These are phyloP conservation scores for Psettodes erumei DNA, from an alignment of 2,113 vertebrate genomes.

Conservation along the genomic window DNA sequence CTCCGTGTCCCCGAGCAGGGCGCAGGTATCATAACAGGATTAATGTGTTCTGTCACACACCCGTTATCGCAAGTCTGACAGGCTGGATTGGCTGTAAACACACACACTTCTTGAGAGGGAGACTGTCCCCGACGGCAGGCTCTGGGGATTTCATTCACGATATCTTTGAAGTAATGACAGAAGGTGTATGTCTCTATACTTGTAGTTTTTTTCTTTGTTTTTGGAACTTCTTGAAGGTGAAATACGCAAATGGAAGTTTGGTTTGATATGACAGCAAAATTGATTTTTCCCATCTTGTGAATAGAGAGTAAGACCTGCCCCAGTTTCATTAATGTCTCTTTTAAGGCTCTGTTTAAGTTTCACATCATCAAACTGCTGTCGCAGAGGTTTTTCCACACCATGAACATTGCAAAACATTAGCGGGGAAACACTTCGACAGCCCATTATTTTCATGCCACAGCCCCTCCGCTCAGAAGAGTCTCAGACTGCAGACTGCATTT, in stretches of 20 bases:
- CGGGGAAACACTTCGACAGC: slow-evolving; percentile 7
- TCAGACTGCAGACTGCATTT: slow-evolving; percentile 37
- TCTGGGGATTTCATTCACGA: slow-evolving; percentile 41
- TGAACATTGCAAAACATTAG: slow-evolving; percentile 35
- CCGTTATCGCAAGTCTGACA: slow-evolving; percentile 52
- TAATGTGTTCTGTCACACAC: slow-evolving; percentile 52
- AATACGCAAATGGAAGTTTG: background rate
- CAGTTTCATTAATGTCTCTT: slow-evolving; percentile 1
- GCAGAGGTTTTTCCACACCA: slow-evolving; percentile 27
- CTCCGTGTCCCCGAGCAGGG: slow-evolving; percentile 22
- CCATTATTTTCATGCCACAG: slow-evolving; percentile 6
- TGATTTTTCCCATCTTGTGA: background rate
- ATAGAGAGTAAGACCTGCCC: background rate
- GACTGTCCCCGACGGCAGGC: slow-evolving; percentile 44
- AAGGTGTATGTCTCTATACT: slow-evolving; percentile 9
- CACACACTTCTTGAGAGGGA: slow-evolving; percentile 28
- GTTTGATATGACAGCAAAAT: background rate
- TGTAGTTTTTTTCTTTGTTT: background rate
- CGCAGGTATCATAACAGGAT: slow-evolving; percentile 47
- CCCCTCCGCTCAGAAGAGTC: slow-evolving; percentile 22
- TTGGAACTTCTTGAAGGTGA: slow-evolving; percentile 46
- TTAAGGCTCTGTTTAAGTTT: slow-evolving; percentile 17
- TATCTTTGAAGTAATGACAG: slow-evolving; percentile 49
- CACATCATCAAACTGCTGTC: slow-evolving; percentile 9
- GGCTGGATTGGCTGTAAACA: slow-evolving; percentile 46